These are phyloP conservation scores for Dufourea novaeangliae DNA, from an alignment of 1,140 invertebrate genomes.

Conservation along the genomic window DNA sequence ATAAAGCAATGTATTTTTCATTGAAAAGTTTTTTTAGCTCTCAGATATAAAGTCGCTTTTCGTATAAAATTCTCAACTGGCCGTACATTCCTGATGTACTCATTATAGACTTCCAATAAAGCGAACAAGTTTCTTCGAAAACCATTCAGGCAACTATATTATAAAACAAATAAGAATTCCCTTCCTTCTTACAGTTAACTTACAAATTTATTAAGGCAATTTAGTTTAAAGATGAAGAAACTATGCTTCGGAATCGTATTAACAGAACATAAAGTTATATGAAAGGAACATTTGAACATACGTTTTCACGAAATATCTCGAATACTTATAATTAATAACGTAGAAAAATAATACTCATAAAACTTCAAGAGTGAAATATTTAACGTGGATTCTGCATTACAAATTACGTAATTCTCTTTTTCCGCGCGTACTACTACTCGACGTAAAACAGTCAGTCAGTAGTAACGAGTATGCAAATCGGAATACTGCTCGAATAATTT, in stretches of 20 bases:
- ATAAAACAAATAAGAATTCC: conserved; percentile 23
- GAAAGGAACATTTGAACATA: conserved; percentile 3
- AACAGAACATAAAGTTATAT: conserved; percentile 19
- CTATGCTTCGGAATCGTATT: conserved; percentile 2
- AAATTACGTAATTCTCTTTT: conserved; percentile 2
- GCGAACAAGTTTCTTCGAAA: conserved; percentile 51
- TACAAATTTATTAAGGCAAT: conserved; percentile 31
- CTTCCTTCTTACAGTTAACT: not conserved
- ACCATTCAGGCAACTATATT: conserved; percentile 7
- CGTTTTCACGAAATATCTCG: conserved; percentile 10
- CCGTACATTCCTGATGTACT: conserved; percentile 45
- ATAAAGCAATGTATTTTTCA: not conserved
- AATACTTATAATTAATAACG: conserved; percentile 25
- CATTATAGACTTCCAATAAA: conserved; percentile 56
- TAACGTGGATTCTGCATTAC: not conserved
- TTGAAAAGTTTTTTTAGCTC: conserved; percentile 36
- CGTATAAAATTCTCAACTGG: conserved; percentile 28
- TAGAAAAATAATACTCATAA: conserved; percentile 36
- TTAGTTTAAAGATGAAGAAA: conserved; percentile 21
- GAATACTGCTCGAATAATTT: conserved; percentile 28
- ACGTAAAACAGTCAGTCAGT: conserved; percentile 4
- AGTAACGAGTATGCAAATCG: conserved; percentile 35
- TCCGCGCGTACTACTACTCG: not conserved
- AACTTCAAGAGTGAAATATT: conserved; percentile 17
- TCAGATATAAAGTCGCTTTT: conserved; percentile 55